Evolutionary conservation across 2,888 invertebrate genomes (phyloP), one percentile per base, ranked within the genome.

Genomic region (Lepidochrysops patricia): DNA sequence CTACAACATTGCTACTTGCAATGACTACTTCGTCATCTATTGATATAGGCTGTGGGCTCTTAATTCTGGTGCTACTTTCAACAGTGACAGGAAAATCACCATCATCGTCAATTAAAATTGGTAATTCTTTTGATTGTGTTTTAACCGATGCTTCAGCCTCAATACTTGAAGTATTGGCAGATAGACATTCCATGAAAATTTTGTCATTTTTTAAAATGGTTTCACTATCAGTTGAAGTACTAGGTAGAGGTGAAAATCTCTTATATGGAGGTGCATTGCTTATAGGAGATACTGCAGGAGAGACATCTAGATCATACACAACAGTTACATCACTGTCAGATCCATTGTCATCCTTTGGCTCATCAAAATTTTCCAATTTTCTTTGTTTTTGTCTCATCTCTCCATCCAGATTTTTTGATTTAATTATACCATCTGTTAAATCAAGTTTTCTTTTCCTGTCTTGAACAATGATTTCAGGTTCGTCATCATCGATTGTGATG

Each of bases 221-320:
- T 43, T 72, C 67, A 57, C 58, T 68, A 58, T 80, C 75, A 60
- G 13, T 74, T 2, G 81, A 81, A 37, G 81, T 80, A 65, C 81
- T 81, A 4, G 81, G 80, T 26, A 74, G 32, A 2, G 80, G 80
- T 13, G 73, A 73, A 61, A 80, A 81, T 56, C 68, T 58, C 13
- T 50, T 50, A 9, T 26, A 25, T 13, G 43, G 43, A 43, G 43
- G 9, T 29, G 29, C 7, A 43, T 4, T 43, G 9, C 7, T 43
- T 7, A 50, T 6, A n/a, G 50, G 13, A 26, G 26, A 50, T 12
- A 60, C 62, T 25, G 61, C 58, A 62, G 67, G 26, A 35, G 23
- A n/a, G 23, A 5, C 25, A 1, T 59, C 49, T n/a, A 59, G 19
- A 26, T 64, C 64, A 69, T 72, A 71, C 25, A 65, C 58, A 52